These are phyloP conservation scores for Drosophila pruinosa DNA, from an alignment of 1,140 invertebrate species.

Conservation along the genomic window DNA sequence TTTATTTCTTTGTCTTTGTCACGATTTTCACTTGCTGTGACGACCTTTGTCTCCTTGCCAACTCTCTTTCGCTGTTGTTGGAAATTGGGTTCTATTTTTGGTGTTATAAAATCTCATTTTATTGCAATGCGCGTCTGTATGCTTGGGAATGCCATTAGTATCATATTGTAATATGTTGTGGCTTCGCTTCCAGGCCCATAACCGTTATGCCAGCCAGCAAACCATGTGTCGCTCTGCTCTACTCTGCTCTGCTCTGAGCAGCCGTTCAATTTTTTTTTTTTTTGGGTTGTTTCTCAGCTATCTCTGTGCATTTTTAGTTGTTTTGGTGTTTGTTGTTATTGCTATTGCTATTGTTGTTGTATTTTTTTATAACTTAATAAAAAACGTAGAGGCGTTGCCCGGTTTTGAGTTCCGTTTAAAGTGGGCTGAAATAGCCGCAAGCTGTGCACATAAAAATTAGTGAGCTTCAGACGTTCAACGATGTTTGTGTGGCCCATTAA, in stretches of 20 bases:
- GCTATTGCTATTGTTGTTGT: slow-evolving; percentile 1
- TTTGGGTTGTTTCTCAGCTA: slow-evolving; percentile 21
- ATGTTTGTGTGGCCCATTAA: slow-evolving; percentile 48
- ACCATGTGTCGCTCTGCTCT: slow-evolving; percentile 11
- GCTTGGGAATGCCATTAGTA: slow-evolving; percentile 35
- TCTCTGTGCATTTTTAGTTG: slow-evolving; percentile 5
- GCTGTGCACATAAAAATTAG: slow-evolving; percentile 60
- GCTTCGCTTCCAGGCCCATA: slow-evolving; percentile 37
- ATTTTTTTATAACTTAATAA: slow-evolving; percentile 79
- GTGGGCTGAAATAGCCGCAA: slow-evolving; percentile 54
- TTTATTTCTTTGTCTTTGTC: slow-evolving; percentile 15
- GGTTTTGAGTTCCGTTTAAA: slow-evolving; percentile 65
- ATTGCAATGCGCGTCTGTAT: slow-evolving; percentile 63
- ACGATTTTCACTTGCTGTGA: slow-evolving; percentile 77
- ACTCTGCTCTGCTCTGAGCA: background rate
- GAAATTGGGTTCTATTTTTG: slow-evolving; percentile 54
- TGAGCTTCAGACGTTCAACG: slow-evolving; percentile 23
- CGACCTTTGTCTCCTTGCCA: slow-evolving; percentile 58
- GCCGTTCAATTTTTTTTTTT: slow-evolving; percentile 24
- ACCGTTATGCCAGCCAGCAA: slow-evolving; percentile 59
- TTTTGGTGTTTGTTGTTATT: background rate
- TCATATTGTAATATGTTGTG: slow-evolving; percentile 8
- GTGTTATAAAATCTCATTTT: slow-evolving; percentile 75
- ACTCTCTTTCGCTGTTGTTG: slow-evolving; percentile 32
- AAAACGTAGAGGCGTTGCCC: slow-evolving; percentile 41